These are phyloP conservation scores for Hippoglossus stenolepis DNA, from an alignment of 2,113 vertebrate species.

Conservation along the genomic window DNA sequence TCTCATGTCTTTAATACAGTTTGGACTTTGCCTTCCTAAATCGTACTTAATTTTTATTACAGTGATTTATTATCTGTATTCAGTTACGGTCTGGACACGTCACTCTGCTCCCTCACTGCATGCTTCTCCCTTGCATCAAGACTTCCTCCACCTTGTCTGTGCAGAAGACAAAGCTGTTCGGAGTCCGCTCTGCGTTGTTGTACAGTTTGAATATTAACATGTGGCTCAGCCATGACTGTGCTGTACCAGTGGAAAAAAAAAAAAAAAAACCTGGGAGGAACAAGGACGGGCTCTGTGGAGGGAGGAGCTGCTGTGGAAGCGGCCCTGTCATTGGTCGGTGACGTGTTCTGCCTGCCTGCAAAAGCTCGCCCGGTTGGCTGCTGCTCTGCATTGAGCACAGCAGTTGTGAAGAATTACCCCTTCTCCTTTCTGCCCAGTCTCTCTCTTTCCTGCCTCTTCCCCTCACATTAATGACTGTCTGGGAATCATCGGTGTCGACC, in stretches of 20 bases:
- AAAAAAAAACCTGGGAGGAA: slow-evolving; percentile 37
- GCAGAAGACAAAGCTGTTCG: slow-evolving; percentile 31
- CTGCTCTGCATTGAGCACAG: slow-evolving; percentile 74
- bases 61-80: slow-evolving; percentile 68
- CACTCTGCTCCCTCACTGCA: slow-evolving; percentile 33
- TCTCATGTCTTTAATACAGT: slow-evolving; percentile 12
- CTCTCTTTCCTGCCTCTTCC: slow-evolving; percentile 26
- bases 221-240: slow-evolving; percentile 77
- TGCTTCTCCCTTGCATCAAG: slow-evolving; percentile 46
- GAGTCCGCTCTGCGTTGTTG: slow-evolving; percentile 37
- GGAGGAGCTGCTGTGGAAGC: slow-evolving; percentile 75
- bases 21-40: slow-evolving; percentile 32
- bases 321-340: slow-evolving; percentile 77
- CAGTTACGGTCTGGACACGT: slow-evolving; percentile 57
- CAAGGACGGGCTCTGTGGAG: slow-evolving; percentile 65
- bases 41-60: slow-evolving; percentile 31
- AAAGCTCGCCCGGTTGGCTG: slow-evolving; percentile 74
- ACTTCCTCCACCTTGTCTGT: slow-evolving; percentile 20
- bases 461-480: slow-evolving; percentile 57
- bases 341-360: slow-evolving; percentile 68
- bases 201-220: slow-evolving; percentile 70
- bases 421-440: slow-evolving; percentile 67
- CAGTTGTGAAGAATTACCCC: slow-evolving; percentile 80
- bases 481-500: slow-evolving; percentile 35
- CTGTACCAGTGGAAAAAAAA: slow-evolving; percentile 67